Evolutionary conservation across 2,113 vertebrate genomes (phyloP), one percentile per base, ranked within the genome.

Genomic region (Proterorhinus semilunaris): DNA sequence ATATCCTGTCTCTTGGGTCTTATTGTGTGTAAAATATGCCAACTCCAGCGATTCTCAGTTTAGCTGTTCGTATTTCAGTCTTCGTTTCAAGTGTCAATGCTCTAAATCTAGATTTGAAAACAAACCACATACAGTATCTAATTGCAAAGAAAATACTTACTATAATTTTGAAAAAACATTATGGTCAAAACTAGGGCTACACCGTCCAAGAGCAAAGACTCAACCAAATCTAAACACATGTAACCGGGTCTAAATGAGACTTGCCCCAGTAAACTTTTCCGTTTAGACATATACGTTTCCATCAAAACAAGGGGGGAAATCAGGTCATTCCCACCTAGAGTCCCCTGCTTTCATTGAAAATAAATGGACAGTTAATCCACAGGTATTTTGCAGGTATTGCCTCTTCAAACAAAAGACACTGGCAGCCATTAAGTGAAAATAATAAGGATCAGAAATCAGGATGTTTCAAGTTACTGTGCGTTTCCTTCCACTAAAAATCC

Each of bases 401-500:
- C 54, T 11, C 4, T 57, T 43, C 12, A 59, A 59, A 59, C 12
- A 44, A 12, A 12, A 42, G 57, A 59, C 7, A 11, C 57, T 59
- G 57, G 58, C 42, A n/a, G 71, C 66, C 27, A 47, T 50, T 53
- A 68, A 6, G 27, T 36, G 55, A 58, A 36, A 58, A 58, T 12
- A 61, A 61, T 44, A 44, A 61, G 58, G 58, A 59, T 59, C 36
- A 42, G 7, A 59, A 59, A 57, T 82, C 76, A 83, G 82, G 71
- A 82, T 78, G 65, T 73, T 69, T 83, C 66, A 79, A 69, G 80
- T 71, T 74, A 72, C 71, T 83, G 75, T 81, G 78, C 71, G 70
- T 82, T 85, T 77, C 72, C 75, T 76, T 77, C 64, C 70, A 69
- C 61, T 57, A 48, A 66, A 84, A 82, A 76, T 71, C 82, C 73